Conservation (phyloP, 2,113 vertebrate species). For the Neomonachus schauinslandi region DNA sequence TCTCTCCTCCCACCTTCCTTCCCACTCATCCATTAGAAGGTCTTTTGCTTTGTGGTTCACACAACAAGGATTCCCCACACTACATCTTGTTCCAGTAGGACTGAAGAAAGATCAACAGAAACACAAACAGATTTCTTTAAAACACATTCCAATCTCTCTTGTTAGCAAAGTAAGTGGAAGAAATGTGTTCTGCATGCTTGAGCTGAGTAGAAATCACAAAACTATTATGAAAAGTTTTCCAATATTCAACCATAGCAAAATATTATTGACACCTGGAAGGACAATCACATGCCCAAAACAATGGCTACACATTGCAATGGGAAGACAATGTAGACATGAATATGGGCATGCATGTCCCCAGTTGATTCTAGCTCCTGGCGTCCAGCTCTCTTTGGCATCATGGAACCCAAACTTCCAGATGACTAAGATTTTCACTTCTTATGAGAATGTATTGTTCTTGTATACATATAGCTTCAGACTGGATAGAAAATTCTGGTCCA, state of each 20-base stretch:
- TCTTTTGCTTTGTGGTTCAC: neutral
- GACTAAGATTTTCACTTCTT: conserved; percentile 16
- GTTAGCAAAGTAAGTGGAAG: neutral
- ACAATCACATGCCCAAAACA: neutral
- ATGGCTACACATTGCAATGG: neutral
- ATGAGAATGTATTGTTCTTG: neutral
- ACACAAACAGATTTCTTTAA: neutral
- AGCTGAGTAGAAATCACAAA: conserved; percentile 5
- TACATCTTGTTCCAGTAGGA: neutral
- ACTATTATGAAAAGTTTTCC: neutral
- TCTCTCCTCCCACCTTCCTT: neutral
- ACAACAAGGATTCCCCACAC: neutral
- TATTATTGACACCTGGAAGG: neutral
- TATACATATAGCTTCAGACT: neutral
- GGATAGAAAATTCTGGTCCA: conserved; percentile 26
- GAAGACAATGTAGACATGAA: neutral
- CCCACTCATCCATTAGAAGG: neutral
- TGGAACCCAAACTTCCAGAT: neutral
- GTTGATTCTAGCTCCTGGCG: neutral
- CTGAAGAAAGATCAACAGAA: neutral
- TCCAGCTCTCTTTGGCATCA: neutral
- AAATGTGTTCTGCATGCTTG: neutral
- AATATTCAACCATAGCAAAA: neutral
- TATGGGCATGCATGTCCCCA: accelerated
- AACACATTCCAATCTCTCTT: neutral